phyloP scores from a whole-genome alignment of 2,888 invertebrate species.

The Acronicta psi region DNA sequence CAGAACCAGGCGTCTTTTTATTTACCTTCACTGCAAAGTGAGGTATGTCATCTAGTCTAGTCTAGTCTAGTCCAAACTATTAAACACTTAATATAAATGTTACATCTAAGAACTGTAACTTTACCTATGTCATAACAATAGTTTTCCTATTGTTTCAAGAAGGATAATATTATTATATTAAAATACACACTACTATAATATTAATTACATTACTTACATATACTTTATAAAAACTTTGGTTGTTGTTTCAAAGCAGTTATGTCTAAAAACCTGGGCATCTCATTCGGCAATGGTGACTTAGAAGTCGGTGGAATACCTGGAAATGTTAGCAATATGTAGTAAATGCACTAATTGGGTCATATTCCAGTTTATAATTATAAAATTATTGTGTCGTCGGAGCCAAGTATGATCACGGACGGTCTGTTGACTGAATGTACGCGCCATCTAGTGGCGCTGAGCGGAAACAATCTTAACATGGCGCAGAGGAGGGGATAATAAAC shows the following conservation, averaged over 20 bases:
- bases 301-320: constrained; percentile 63
- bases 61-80: constrained; percentile 36
- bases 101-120: constrained; percentile 20
- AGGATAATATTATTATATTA: constrained; percentile 15
- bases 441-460: too few species aligned
- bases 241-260: constrained; percentile 92
- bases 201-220: constrained; percentile 3
- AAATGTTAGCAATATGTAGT: constrained; percentile 43
- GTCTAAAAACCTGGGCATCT: constrained; percentile 90
- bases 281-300: constrained; percentile 59
- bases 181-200: constrained; percentile 19
- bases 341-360: not conserved
- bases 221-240: constrained; percentile 89
- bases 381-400: too few species aligned
- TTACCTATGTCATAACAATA: too few species aligned
- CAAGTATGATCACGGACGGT: too few species aligned
- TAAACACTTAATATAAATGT: constrained; percentile 36
- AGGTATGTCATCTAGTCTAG: constrained; percentile 23
- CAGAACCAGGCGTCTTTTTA: constrained; percentile 65
- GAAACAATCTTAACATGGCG: too few species aligned
- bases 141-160: too few species aligned
- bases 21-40: constrained; percentile 22
- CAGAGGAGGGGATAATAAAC: too few species aligned
- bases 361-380: too few species aligned
- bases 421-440: too few species aligned